Percentiles rank a stretch among this genome's conserved stretches.
Evolutionary conservation across 2,888 invertebrate species (phyloP).

Genomic region (Chydorus sphaericus): DNA sequence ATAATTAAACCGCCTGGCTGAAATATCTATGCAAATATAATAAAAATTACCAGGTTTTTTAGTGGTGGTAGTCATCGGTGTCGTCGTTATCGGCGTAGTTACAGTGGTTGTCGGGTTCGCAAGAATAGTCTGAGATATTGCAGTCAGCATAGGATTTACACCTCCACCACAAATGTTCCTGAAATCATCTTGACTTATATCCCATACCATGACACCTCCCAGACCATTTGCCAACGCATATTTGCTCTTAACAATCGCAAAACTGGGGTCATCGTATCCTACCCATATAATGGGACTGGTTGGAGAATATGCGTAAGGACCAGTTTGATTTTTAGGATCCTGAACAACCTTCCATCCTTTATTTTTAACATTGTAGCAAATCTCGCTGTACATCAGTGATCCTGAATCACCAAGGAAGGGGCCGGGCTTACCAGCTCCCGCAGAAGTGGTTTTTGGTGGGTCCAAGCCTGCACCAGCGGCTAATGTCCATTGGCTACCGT

Average conservation of each 20-base stretch:
- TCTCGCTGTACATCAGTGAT: slow-evolving; percentile 13
- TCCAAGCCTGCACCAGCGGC: neutral
- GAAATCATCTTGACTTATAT: slow-evolving; percentile 13
- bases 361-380: slow-evolving; percentile 18
- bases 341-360: neutral
- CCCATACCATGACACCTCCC: slow-evolving; percentile 18
- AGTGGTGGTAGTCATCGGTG: neutral
- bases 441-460: slow-evolving; percentile 8
- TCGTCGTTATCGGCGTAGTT: neutral
- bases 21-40: too few relatives aligned
- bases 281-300: slow-evolving; percentile 23
- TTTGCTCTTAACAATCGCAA: slow-evolving; percentile 19
- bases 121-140: neutral
- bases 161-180: slow-evolving; percentile 10
- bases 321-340: neutral
- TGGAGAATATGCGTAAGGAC: slow-evolving; percentile 5
- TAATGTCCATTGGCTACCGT: slow-evolving; percentile 20
- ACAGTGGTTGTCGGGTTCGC: too few relatives aligned
- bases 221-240: slow-evolving; percentile 13
- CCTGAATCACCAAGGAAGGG: slow-evolving; percentile 12
- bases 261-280: slow-evolving; percentile 27
- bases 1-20: too few relatives aligned
- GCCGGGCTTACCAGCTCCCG: slow-evolving; percentile 14
- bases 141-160: slow-evolving; percentile 2
- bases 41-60: too few relatives aligned